Base-by-base conservation (phyloP, 2,113 vertebrate species). In the Plecturocebus donacophilus region DNA sequence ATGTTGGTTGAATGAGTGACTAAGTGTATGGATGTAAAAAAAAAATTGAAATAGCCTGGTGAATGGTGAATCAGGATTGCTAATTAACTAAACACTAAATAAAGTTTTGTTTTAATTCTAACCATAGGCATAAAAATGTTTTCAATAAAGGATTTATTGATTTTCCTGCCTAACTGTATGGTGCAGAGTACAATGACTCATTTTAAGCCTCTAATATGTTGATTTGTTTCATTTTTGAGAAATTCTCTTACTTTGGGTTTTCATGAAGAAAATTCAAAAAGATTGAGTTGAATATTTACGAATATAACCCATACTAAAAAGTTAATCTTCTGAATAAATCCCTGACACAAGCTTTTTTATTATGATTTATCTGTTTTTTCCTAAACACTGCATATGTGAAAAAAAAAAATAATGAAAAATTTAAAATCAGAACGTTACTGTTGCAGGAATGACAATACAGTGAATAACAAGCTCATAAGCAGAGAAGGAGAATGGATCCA, bases 21-120 rank as follows among this genome's bases (percentile, higher is more conserved):
- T 66, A 19, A 82, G 6, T 73, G 0, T 58, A 40, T 42, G 6
- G 52, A 95, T 92, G 9, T 68, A 75, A 83, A 70, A 61, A 54
- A 80, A 35, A 10, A 42, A 87, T 85, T 77, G 47, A 80, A 68
- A 70, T 87, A 30, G 2, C 49, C 38, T 88, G 3, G 21, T 77
- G 87, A 90, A 95, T 96, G 5, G 13, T 84, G 87, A 90, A 95
- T 97, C 95, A 73, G 16, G 30, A 32, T 90, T 80, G 52, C 49
- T 93, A 81, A 87, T 91, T 94, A 96, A 83, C 27, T 98, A 54
- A 96, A 13, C 25, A 85, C 83, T 90, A 92, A 80, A 84, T 82
- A 20, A 93, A 83, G 38, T 87, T 95, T 86, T 64, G 42, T 45
- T 86, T 88, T 95, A n/a, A 47, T 89, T 92, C 93, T 86, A 91